Conservation (phyloP, 2,113 vertebrate species). For the Nesogale talazaci region DNA sequence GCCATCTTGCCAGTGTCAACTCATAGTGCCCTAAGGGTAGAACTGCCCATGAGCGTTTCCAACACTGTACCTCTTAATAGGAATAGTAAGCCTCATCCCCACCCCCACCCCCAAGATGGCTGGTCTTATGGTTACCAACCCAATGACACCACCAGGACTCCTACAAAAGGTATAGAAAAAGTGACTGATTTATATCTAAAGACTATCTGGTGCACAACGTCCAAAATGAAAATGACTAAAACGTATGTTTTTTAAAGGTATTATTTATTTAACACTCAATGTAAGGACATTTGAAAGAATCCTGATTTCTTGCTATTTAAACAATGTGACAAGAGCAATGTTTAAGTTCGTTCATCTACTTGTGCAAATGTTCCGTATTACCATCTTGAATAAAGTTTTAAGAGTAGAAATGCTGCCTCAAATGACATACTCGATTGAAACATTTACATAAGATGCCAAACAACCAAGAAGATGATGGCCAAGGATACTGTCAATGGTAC, state of each 20-base stretch:
- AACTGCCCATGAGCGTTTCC: too few species aligned
- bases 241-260: too few species aligned
- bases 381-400: not conserved
- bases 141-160: too few species aligned
- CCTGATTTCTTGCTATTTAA: constrained; percentile 31
- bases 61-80: too few species aligned
- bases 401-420: not conserved
- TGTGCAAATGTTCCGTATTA: not conserved
- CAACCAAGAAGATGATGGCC: not conserved
- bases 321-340: not conserved
- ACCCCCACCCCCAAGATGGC: too few species aligned
- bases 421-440: not conserved
- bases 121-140: too few species aligned
- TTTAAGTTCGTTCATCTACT: not conserved
- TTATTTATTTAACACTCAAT: not conserved
- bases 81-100: too few species aligned
- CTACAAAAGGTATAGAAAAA: not conserved
- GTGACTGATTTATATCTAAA: constrained; percentile 32
- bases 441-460: not conserved
- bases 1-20: too few species aligned
- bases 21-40: too few species aligned
- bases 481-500: not conserved
- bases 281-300: not conserved
- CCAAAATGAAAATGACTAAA: not conserved
- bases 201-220: not conserved